A percentile compares a stretch with the other conserved stretches of the same genome.
Conservation (phyloP, 2,888 invertebrate species). For the Pristionchus entomophagus region DNA sequence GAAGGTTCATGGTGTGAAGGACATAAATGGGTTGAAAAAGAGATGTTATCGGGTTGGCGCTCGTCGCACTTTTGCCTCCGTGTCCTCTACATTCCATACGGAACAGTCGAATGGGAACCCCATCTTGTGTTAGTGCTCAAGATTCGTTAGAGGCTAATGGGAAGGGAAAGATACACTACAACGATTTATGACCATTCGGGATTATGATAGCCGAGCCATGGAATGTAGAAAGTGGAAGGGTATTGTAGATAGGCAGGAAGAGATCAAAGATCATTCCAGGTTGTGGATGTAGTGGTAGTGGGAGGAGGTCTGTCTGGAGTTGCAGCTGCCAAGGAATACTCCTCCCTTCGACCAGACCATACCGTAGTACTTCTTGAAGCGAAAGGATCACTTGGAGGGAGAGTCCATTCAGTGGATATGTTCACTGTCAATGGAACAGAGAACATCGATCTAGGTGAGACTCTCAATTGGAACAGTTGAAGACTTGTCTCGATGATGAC, state of each 20-base stretch:
- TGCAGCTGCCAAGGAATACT: constrained; percentile 2
- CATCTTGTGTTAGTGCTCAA: neutral
- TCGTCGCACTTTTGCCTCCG: constrained; percentile 18
- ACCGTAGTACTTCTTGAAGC: neutral
- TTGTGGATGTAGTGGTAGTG: constrained; percentile 24
- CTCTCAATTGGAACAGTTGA: neutral
- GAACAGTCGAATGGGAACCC: neutral
- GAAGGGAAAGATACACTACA: neutral
- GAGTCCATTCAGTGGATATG: constrained; percentile 60
- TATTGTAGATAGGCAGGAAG: too few relatives aligned
- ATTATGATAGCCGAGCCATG: neutral
- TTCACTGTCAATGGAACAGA: constrained; percentile 60
- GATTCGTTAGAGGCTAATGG: neutral
- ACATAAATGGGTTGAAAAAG: neutral
- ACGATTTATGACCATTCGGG: neutral
- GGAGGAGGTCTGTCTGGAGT: constrained; percentile 40
- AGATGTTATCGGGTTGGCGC: constrained; percentile 5
- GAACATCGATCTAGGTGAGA: constrained; percentile 56
- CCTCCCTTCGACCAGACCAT: neutral
- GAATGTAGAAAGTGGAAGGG: neutral
- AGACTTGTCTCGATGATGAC: neutral
- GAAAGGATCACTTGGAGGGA: constrained; percentile 53
- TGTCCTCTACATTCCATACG: constrained; percentile 32
- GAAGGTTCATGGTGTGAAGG: constrained; percentile 3
- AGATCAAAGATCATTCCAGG: constrained; percentile 24